Percentiles rank a stretch among this genome's conserved stretches.
These are phyloP conservation scores for Diabrotica balteata DNA, from an alignment of 2,888 invertebrate genomes.

Conservation along the genomic window DNA sequence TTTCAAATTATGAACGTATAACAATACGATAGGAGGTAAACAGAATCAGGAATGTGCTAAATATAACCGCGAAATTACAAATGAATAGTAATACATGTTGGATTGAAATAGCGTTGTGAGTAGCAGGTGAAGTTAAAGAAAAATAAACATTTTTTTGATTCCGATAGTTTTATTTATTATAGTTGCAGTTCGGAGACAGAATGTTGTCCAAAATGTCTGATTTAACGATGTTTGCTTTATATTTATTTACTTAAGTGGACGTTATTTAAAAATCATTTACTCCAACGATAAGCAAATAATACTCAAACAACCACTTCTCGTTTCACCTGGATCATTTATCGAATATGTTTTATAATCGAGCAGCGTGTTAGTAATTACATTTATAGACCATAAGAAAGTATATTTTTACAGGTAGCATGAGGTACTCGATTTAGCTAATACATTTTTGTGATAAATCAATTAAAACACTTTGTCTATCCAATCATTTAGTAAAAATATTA, in stretches of 20 bases:
- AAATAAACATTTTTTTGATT: constrained; percentile 10
- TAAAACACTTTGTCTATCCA: constrained; percentile 38
- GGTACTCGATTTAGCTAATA: constrained; percentile 27
- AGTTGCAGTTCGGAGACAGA: constrained; percentile 17
- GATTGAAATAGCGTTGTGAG: neutral
- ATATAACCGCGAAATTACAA: no score
- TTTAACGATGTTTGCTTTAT: neutral
- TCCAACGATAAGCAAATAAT: no score
- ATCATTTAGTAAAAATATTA: constrained; percentile 44
- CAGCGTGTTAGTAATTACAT: neutral
- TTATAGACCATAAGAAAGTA: neutral
- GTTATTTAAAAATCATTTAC: constrained; percentile 7
- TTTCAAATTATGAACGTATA: no score
- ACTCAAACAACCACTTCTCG: neutral
- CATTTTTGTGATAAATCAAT: constrained; percentile 34
- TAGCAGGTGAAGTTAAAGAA: constrained; percentile 1
- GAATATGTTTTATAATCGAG: neutral
- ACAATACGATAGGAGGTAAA: no score
- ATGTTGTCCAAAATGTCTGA: constrained; percentile 9
- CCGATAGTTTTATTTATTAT: constrained; percentile 14
- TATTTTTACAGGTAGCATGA: constrained; percentile 19
- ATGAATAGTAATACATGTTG: constrained; percentile 3
- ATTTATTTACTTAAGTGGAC: constrained; percentile 13
- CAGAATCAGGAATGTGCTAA: no score
- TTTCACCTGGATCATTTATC: neutral